Conservation (phyloP, 35 echinoderm and acorn worm genomes). For the Eucidaris tribuloides region DNA sequence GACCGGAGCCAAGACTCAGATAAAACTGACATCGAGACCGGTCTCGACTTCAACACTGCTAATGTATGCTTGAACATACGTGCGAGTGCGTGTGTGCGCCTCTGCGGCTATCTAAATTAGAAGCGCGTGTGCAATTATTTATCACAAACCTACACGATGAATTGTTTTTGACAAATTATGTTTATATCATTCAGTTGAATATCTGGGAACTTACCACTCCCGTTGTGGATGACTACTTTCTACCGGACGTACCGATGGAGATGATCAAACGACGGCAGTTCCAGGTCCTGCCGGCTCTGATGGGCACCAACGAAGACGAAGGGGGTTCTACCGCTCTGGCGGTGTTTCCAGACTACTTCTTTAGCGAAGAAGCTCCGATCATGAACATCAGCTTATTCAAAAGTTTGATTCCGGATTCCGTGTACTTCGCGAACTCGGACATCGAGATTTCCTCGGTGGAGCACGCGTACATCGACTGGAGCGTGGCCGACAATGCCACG, state of each 20-base stretch:
- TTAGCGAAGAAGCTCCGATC: background rate
- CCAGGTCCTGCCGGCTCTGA: background rate
- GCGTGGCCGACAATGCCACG: constrained; percentile 40
- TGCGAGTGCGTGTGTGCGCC: no score
- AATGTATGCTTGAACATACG: no score
- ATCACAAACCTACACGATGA: no score
- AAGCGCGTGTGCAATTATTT: no score
- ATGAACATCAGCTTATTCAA: background rate
- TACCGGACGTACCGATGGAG: background rate
- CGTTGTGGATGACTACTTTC: constrained; percentile 5
- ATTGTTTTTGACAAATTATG: no score
- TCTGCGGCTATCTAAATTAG: no score
- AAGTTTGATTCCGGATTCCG: background rate
- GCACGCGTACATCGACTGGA: constrained; percentile 81
- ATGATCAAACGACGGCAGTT: constrained; percentile 18
- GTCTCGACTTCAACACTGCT: no score
- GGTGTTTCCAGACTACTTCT: background rate
- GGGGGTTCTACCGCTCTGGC: background rate
- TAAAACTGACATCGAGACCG: no score
- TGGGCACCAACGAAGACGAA: constrained; percentile 4
- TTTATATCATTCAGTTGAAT: no score
- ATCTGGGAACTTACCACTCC: no score
- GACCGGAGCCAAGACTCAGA: no score
- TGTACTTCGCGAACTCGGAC: background rate
- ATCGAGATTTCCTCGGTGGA: constrained; percentile 32